Base-by-base conservation (phyloP, 2,797 vertebrate genomes). In the Rhincodon typus region DNA sequence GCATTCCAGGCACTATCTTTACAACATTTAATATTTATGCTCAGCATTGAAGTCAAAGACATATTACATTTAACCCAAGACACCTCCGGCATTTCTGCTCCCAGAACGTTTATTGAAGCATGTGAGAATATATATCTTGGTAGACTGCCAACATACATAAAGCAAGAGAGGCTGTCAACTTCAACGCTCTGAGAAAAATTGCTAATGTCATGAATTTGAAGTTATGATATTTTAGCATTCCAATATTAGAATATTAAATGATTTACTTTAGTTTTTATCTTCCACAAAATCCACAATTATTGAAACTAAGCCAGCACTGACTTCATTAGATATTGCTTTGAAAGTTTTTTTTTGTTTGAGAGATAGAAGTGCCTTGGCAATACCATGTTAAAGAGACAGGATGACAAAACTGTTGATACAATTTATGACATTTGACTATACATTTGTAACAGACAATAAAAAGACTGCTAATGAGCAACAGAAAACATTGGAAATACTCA, bases 131-230 rank as follows among this genome's bases (percentile, higher is more conserved):
- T 23, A 70, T 94, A 38, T 70, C 15, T 69, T 94, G 62, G 91
- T 57, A 42, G 53, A 94, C 42, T 12, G n/a, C 91, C 91, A 94
- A 94, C 53, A 69, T 42, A 94, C 19, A 67, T 93, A 69, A 69
- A 69, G 23, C 38, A 67, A 94, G 66, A 0, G 4, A 69, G 91
- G 7, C 91, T 70, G 91, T 23, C 93, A 94, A 70, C 67, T 94
- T 69, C 91, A 94, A 38, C 8, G 1, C 38, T 94, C 67, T 69
- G 93, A 72, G 69, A 94, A 94, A 91, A 94, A 94, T 27, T 30
- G 12, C 23, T 34, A 34, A 69, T 72, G 66, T 94, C 67, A 72
- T 10, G 46, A 70, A 21, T 10, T 94, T 94, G 42, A 67, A 91
- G 57, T 91, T 66, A 66, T 91, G 88, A 34, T 66, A 66, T 91